Evolutionary conservation across 1,140 invertebrate genomes (phyloP).

Genomic region (Zaprionus nigranus): DNA sequence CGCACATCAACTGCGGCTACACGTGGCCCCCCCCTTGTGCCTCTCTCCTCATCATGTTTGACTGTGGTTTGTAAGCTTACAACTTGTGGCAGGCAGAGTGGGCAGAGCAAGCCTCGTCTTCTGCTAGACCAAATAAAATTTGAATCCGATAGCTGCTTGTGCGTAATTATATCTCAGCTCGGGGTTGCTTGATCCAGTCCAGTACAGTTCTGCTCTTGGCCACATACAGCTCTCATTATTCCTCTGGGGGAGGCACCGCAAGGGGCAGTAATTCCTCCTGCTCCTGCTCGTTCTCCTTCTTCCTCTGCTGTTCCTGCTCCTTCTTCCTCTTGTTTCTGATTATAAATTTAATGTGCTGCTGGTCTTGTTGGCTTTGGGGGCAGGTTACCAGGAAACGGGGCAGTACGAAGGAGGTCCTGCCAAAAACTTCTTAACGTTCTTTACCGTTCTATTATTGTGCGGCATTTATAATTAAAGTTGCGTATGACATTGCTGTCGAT

Average conservation of each 20-base stretch:
- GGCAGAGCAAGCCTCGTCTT: slow-evolving; percentile 19
- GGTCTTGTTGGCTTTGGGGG: background rate
- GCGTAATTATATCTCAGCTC: slow-evolving; percentile 21
- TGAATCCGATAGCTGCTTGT: slow-evolving; percentile 15
- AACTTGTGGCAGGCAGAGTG: slow-evolving; percentile 29
- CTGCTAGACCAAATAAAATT: slow-evolving; percentile 21
- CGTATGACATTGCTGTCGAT: slow-evolving; percentile 42
- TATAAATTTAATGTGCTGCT: slow-evolving; percentile 20
- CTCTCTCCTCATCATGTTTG: slow-evolving; percentile 16
- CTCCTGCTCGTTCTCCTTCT: background rate
- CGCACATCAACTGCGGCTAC: slow-evolving; percentile 3
- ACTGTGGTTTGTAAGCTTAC: slow-evolving; percentile 32
- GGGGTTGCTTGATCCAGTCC: background rate
- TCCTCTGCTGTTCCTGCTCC: too few relatives aligned
- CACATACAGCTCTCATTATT: slow-evolving; percentile 34
- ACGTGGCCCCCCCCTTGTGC: background rate
- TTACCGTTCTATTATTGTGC: slow-evolving; percentile 46
- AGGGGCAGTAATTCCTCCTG: background rate
- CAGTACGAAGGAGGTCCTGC: background rate
- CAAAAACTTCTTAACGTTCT: slow-evolving; percentile 27
- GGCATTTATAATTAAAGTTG: slow-evolving; percentile 53
- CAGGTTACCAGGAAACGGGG: background rate
- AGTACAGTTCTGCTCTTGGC: background rate
- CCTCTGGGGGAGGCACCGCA: background rate
- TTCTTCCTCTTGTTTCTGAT: slow-evolving; percentile 7